Percentiles rank a stretch among this genome's conserved stretches.
Conservation (phyloP, 2,797 vertebrate genomes). For the Paguma larvata region DNA sequence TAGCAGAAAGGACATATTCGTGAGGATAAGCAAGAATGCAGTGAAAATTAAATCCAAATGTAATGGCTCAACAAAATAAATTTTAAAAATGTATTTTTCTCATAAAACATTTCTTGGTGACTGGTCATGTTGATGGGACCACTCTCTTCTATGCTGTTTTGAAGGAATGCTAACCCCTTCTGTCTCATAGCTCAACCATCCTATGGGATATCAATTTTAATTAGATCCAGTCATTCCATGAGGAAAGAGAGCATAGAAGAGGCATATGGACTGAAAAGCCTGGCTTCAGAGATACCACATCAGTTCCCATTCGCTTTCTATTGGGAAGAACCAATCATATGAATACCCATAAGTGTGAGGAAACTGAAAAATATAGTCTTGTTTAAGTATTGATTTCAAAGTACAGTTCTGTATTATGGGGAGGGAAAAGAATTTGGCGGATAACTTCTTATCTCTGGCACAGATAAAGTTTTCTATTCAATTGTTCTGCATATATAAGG, state of each 20-base stretch:
- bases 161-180: not conserved
- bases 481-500: not conserved
- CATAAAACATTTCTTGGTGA: not conserved
- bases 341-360: not conserved
- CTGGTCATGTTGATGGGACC: not conserved
- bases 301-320: not conserved
- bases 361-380: not conserved
- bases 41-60: not conserved
- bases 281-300: not conserved
- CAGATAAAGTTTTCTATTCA: not conserved
- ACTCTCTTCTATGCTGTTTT: not conserved
- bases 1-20: not conserved
- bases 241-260: not conserved
- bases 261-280: not conserved
- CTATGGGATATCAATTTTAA: not conserved
- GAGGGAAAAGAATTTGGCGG: not conserved
- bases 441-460: not conserved
- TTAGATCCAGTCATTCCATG: not conserved
- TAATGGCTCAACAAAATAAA: not conserved
- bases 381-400: not conserved
- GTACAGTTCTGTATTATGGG: not conserved
- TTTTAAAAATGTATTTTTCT: not conserved
- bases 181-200: not conserved
- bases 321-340: not conserved
- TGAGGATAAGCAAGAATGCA: not conserved